phyloP scores from a whole-genome alignment of 2,888 invertebrate genomes.

The Nemurella pictetii region DNA sequence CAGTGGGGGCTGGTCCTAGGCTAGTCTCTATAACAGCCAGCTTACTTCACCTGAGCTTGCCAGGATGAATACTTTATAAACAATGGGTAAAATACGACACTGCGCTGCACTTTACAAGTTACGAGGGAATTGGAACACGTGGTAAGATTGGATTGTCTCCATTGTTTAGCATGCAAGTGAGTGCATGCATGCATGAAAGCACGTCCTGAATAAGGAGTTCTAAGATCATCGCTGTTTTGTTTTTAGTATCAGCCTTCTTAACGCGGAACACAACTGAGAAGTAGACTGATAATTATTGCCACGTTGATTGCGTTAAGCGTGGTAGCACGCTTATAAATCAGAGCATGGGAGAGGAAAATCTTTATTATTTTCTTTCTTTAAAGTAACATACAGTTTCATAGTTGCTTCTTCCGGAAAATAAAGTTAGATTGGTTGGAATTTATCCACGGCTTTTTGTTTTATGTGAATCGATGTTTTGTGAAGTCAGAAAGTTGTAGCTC shows the following conservation, averaged over 20 bases:
- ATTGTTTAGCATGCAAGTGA: slow-evolving; percentile 13
- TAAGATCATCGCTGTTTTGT: not conserved
- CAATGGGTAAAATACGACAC: slow-evolving; percentile 22
- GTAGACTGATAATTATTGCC: not conserved
- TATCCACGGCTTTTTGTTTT: slow-evolving; percentile 12
- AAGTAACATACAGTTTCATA: not conserved
- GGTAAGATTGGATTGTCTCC: slow-evolving; percentile 6
- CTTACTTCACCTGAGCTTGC: slow-evolving; percentile 23
- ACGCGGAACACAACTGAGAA: not conserved
- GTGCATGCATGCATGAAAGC: not conserved
- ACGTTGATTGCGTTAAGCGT: not conserved
- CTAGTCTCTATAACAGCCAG: not conserved
- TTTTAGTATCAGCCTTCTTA: not conserved
- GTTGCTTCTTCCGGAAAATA: slow-evolving; percentile 11
- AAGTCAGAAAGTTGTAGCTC: not conserved
- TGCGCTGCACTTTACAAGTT: slow-evolving; percentile 1
- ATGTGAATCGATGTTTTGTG: slow-evolving; percentile 30
- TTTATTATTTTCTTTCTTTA: not conserved
- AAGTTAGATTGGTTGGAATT: slow-evolving; percentile 31
- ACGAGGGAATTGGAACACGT: slow-evolving; percentile 5
- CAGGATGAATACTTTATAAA: slow-evolving; percentile 20
- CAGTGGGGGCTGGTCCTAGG: not conserved
- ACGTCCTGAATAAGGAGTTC: not conserved
- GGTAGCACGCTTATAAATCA: not conserved
- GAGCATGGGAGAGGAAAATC: not conserved